A percentile compares a stretch with the other conserved stretches of the same genome.
Evolutionary conservation across 2,888 invertebrate genomes (phyloP).

Genomic region (Eledone cirrhosa): DNA sequence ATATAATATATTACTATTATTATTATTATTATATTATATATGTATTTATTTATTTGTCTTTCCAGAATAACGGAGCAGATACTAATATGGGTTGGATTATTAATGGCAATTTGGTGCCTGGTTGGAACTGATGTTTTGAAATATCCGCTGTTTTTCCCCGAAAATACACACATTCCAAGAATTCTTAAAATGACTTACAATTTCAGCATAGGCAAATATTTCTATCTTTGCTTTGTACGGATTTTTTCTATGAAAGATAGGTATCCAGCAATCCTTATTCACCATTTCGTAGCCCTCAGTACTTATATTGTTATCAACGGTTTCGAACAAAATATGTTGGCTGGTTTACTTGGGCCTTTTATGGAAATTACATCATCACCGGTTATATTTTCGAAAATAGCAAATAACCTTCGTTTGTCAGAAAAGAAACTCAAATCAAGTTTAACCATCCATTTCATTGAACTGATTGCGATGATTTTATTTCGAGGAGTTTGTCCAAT

Average conservation of each 20-base stretch:
- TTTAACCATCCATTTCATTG: background rate
- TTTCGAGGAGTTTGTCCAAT: background rate
- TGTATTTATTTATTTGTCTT: background rate
- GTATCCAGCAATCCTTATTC: background rate
- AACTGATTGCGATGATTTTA: background rate
- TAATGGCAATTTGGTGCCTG: background rate
- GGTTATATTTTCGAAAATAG: background rate
- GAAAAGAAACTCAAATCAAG: background rate
- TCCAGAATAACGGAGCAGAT: background rate
- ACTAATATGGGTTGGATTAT: background rate
- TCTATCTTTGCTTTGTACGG: background rate
- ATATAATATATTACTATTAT: too few relatives aligned
- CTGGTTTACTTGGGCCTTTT: background rate
- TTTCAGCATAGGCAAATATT: slow-evolving; percentile 10
- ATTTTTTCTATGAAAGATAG: background rate
- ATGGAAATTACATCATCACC: background rate
- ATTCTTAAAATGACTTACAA: slow-evolving; percentile 14
- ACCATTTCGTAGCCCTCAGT: background rate
- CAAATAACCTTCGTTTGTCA: background rate
- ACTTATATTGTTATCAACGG: background rate
- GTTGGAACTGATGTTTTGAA: background rate
- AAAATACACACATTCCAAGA: background rate
- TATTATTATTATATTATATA: too few relatives aligned
- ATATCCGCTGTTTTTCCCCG: background rate
- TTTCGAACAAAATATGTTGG: background rate